phyloP scores from a whole-genome alignment of 2,888 invertebrate genomes.

The Sylvicola cinctus region DNA sequence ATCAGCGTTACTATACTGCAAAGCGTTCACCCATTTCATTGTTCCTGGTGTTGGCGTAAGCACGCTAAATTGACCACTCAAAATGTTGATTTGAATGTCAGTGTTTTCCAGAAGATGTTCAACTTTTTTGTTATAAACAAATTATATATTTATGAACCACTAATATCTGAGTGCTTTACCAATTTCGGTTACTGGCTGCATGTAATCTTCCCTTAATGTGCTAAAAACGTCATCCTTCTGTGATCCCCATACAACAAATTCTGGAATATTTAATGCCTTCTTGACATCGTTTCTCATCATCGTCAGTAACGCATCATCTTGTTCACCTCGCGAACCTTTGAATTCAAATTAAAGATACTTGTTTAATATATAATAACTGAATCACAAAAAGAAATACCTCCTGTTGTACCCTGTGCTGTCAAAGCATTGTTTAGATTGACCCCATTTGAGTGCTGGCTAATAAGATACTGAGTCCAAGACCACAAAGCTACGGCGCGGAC shows the following conservation, averaged over 20 bases:
- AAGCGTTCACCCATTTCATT: conserved; percentile 49
- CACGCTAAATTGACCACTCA: conserved; percentile 64
- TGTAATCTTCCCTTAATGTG: conserved; percentile 42
- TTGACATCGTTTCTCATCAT: conserved; percentile 58
- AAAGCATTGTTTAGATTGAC: conserved; percentile 74
- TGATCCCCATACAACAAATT: conserved; percentile 41
- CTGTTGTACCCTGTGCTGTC: too few species aligned
- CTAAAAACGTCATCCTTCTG: conserved; percentile 38
- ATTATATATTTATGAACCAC: too few species aligned
- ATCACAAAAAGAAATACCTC: too few species aligned
- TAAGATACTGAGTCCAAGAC: conserved; percentile 33
- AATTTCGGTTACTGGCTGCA: conserved; percentile 54
- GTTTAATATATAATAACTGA: too few species aligned
- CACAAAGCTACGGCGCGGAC: background rate
- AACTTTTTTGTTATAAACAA: too few species aligned
- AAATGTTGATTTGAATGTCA: conserved; percentile 41
- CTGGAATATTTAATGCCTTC: conserved; percentile 39
- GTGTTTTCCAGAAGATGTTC: conserved; percentile 38
- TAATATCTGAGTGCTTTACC: conserved; percentile 29
- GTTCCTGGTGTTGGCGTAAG: conserved; percentile 66
- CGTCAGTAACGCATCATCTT: conserved; percentile 18
- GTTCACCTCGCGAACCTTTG: too few species aligned
- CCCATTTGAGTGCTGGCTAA: conserved; percentile 35
- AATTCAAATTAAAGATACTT: too few species aligned
- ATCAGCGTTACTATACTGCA: conserved; percentile 40